These are phyloP conservation scores for Calyptommatus sinebrachiatus DNA, from an alignment of 2,113 vertebrate species.

Conservation along the genomic window DNA sequence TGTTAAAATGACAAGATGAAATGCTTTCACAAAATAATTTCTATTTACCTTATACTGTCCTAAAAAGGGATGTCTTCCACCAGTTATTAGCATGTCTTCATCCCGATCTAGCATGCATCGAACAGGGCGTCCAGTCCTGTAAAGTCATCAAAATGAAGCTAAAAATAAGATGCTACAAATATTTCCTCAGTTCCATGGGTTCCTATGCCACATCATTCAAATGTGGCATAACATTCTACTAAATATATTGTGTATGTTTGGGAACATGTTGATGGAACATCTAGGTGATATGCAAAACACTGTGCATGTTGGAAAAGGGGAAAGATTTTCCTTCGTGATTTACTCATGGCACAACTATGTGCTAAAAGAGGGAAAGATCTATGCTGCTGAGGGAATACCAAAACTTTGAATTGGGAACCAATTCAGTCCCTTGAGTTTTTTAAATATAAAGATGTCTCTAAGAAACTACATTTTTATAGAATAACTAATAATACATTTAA, in stretches of 20 bases:
- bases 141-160: neutral
- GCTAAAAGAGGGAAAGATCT: neutral
- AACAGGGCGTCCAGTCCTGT: conserved; percentile 81
- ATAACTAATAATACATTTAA: neutral
- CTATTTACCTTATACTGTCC: conserved; percentile 85
- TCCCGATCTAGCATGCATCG: conserved; percentile 94
- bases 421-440: neutral
- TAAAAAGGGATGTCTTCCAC: conserved; percentile 91
- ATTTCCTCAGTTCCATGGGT: no score
- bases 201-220: no score
- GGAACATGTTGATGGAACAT: no score
- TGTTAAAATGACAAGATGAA: neutral
- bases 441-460: neutral
- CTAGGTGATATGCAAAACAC: no score
- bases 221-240: no score
- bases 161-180: neutral
- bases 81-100: conserved; percentile 93
- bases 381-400: neutral
- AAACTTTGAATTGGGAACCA: neutral
- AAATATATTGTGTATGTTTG: no score
- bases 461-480: neutral
- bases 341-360: neutral
- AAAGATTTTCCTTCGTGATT: no score
- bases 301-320: no score
- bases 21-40: neutral